Evolutionary conservation across 2,797 vertebrate genomes (phyloP), one percentile per base, ranked within the genome.

Genomic region (Eupleurogrammus muticus): DNA sequence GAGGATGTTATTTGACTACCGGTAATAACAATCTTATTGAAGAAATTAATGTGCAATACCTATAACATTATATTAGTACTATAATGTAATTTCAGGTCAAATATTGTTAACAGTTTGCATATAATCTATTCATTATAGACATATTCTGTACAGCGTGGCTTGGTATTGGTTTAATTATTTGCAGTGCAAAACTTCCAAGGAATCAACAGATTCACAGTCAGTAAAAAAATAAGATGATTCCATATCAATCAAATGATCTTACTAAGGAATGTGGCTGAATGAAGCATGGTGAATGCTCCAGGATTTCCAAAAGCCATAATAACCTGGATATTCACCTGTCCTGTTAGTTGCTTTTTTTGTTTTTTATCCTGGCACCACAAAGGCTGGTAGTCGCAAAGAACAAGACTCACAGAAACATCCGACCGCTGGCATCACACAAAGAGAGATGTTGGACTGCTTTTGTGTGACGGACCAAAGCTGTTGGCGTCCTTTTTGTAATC

Each of bases 171-270:
- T 34, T 28, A 35, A 34, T 48, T 57, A 50, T 64, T 60, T 62
- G 19, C 28, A 47, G 16, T 61, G 73, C 28, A 74, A 82, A 82
- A 66, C 42, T 53, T 35, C 14, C 64, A 52, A 56, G 9, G 5
- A 54, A 10, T 75, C 38, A 66, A 69, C 61, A 48, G n/a, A 48
- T 66, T 82, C 40, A 69, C 55, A 70, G 28, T 74, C 53, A 58
- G 44, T 69, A 64, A 79, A 59, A 80, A 67, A 38, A n/a, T n/a
- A n/a, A 69, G 9, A 51, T 65, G 70, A 5, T 56, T 68, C 35
- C 53, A 40, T 19, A 64, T 71, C 28, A 36, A 48, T 68, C 4
- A 56, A 75, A 75, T 47, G 54, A 38, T 58, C 55, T 53, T 55
- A 9, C 28, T 23, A 46, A 42, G 54, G 12, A 59, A 71, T 35